These are phyloP conservation scores for Parthenolecanium corni DNA, from an alignment of 2,888 invertebrate species.

Conservation along the genomic window DNA sequence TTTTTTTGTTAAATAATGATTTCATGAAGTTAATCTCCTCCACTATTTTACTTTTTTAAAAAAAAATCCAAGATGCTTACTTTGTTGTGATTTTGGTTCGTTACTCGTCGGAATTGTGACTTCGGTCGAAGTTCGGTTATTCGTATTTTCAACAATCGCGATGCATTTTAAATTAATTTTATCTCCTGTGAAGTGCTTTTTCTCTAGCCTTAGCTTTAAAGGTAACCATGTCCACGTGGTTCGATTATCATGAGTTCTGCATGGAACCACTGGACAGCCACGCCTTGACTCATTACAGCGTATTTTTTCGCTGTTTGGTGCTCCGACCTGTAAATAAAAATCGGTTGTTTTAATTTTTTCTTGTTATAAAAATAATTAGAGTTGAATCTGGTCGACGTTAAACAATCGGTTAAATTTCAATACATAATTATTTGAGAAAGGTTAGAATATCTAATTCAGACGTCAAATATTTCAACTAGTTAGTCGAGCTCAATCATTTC, in stretches of 20 bases:
- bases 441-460: too few relatives aligned
- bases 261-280: background rate
- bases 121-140: background rate
- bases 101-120: constrained; percentile 10
- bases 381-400: too few relatives aligned
- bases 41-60: too few relatives aligned
- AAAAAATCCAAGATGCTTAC: constrained; percentile 7
- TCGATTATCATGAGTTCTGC: constrained; percentile 8
- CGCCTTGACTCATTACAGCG: background rate
- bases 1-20: too few relatives aligned
- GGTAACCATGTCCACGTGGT: constrained; percentile 19
- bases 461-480: too few relatives aligned
- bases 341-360: too few relatives aligned
- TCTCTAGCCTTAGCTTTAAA: constrained; percentile 1
- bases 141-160: constrained; percentile 2
- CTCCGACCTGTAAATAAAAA: constrained; percentile 14
- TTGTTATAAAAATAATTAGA: too few relatives aligned
- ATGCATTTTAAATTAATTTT: constrained; percentile 8
- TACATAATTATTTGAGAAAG: too few relatives aligned
- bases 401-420: too few relatives aligned
- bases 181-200: background rate
- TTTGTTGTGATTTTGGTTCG: constrained; percentile 13
- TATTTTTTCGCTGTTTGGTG: background rate
- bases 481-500: too few relatives aligned
- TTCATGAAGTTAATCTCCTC: too few relatives aligned